Percentiles rank a stretch among this genome's conserved stretches.
These are phyloP conservation scores for Theonella swinhoei DNA, from an alignment of 37 sponge, comb jelly and placozoan genomes.

Conservation along the genomic window DNA sequence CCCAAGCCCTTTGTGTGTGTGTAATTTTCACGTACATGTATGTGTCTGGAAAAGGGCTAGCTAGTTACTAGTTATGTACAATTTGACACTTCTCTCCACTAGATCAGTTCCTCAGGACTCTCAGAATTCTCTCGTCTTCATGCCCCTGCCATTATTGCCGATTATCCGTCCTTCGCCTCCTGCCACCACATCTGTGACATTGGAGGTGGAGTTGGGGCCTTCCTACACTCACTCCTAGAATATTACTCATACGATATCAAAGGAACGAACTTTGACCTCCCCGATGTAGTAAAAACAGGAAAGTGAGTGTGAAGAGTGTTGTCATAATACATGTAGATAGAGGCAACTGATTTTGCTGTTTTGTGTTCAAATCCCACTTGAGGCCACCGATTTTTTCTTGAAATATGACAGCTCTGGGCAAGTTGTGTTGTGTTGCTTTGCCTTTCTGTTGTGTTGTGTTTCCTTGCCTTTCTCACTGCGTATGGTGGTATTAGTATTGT, in stretches of 20 bases:
- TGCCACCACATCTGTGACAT: constrained; percentile 86
- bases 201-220: constrained; percentile 82
- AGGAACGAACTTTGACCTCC: constrained; percentile 82
- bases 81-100: too few species aligned
- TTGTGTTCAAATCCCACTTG: too few species aligned
- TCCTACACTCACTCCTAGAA: constrained; percentile 53
- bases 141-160: constrained; percentile 79
- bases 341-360: constrained; percentile 3
- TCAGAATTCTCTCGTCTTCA: constrained; percentile 50
- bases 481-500: too few species aligned
- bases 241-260: constrained; percentile 66
- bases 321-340: background rate
- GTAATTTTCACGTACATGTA: too few species aligned
- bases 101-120: constrained; percentile 47
- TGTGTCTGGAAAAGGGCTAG: too few species aligned
- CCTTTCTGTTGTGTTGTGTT: background rate
- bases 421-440: too few species aligned
- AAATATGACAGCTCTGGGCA: too few species aligned
- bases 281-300: constrained; percentile 60
- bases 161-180: constrained; percentile 75
- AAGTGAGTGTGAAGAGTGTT: constrained; percentile 12
- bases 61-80: too few species aligned
- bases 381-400: too few species aligned
- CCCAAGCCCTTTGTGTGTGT: too few species aligned
- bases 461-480: too few species aligned